phyloP scores from a whole-genome alignment of 1,140 invertebrate species.

The Ericerus pela region DNA sequence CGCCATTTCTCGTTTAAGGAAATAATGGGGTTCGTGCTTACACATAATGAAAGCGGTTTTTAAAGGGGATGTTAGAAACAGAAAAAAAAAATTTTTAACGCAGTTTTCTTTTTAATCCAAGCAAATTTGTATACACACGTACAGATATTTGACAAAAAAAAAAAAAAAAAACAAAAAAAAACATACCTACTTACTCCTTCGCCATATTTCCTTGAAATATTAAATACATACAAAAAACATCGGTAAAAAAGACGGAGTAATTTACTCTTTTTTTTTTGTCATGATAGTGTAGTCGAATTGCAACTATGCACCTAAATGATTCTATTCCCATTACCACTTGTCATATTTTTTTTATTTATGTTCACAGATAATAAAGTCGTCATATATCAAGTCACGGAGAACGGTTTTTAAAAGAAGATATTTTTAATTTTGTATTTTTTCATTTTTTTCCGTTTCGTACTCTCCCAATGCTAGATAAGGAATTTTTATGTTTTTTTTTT shows the following conservation, averaged over 20 bases:
- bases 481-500: conserved; percentile 7
- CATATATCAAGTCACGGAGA: conserved; percentile 5
- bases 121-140: no score
- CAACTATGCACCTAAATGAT: conserved; percentile 11
- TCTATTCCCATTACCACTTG: conserved; percentile 8
- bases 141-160: no score
- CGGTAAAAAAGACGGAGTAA: no score
- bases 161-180: no score
- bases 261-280: no score
- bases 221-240: no score
- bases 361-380: conserved; percentile 10
- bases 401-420: conserved; percentile 8
- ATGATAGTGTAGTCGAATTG: not conserved
- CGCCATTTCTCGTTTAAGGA: conserved; percentile 11
- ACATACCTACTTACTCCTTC: no score
- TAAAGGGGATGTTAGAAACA: conserved; percentile 5
- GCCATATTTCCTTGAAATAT: no score
- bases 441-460: no score
- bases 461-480: not conserved
- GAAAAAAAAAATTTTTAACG: not conserved
- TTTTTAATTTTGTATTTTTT: conserved; percentile 9
- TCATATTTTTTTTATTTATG: conserved; percentile 9
- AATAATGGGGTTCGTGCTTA: conserved; percentile 9
- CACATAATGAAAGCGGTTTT: conserved; percentile 6
- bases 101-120: conserved; percentile 1